Evolutionary conservation across 1,140 invertebrate species (phyloP).

Genomic region (Drosophila athabasca): DNA sequence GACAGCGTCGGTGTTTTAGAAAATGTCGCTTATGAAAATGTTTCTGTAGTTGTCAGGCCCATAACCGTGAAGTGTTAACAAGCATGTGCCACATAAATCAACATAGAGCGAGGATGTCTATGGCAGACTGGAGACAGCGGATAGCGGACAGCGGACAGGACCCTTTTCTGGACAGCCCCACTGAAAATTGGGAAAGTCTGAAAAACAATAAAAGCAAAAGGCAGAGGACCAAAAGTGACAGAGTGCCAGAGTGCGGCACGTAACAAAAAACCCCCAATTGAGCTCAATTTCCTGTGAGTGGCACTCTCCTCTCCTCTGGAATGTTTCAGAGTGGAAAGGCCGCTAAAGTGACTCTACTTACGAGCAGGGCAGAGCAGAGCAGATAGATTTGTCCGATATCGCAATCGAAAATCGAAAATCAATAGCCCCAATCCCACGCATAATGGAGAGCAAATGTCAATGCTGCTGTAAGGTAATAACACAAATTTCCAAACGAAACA

Average conservation of each 20-base stretch:
- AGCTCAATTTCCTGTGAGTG: slow-evolving; percentile 53
- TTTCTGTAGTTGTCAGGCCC: slow-evolving; percentile 59
- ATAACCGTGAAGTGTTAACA: slow-evolving; percentile 54
- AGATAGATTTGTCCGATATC: slow-evolving; percentile 60
- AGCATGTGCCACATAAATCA: slow-evolving; percentile 70
- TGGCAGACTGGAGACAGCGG: slow-evolving; percentile 6
- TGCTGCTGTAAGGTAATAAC: slow-evolving; percentile 50
- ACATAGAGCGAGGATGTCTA: not conserved
- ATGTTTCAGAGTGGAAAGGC: slow-evolving; percentile 13
- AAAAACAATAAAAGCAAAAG: slow-evolving; percentile 31
- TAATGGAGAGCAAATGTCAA: slow-evolving; percentile 32
- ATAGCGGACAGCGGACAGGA: not conserved
- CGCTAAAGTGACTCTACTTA: slow-evolving; percentile 63
- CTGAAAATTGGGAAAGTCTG: not conserved
- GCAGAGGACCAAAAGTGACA: not conserved
- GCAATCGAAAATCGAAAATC: slow-evolving; percentile 72
- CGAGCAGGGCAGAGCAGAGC: slow-evolving; percentile 7
- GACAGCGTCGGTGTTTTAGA: slow-evolving; percentile 6
- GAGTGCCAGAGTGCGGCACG: slow-evolving; percentile 38
- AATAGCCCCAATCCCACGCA: slow-evolving; percentile 36
- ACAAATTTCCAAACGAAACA: slow-evolving; percentile 48
- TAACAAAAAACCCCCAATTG: slow-evolving; percentile 65
- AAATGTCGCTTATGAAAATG: slow-evolving; percentile 44
- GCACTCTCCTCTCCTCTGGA: slow-evolving; percentile 24
- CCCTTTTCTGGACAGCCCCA: slow-evolving; percentile 31